Percentiles rank a stretch among this genome's conserved stretches.
phyloP scores from a whole-genome alignment of 2,113 vertebrate genomes.

The Peromyscus californicus region DNA sequence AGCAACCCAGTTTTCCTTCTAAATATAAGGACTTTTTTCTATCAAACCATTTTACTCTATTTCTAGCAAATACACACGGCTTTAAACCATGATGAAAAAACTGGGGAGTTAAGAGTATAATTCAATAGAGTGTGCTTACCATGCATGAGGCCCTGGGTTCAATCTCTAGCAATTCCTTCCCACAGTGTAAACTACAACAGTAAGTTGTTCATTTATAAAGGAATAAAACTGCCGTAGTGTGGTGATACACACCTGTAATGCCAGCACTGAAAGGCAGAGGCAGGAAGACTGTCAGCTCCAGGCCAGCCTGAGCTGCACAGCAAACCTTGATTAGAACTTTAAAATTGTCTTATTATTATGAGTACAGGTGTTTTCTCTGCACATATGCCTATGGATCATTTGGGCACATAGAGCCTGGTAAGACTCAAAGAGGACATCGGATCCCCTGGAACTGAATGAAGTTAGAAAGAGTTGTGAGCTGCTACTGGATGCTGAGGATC shows the following conservation, averaged over 20 bases:
- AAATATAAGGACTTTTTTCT: background rate
- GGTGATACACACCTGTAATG: background rate
- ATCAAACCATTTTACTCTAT: conserved; percentile 15
- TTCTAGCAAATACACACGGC: background rate
- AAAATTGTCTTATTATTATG: background rate
- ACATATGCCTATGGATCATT: background rate
- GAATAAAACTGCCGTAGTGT: background rate
- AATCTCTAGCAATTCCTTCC: background rate
- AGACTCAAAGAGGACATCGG: background rate
- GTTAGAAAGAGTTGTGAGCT: background rate
- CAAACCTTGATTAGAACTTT: background rate
- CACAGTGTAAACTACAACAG: background rate
- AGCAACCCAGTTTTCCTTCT: background rate
- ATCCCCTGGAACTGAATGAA: background rate
- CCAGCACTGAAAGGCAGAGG: background rate
- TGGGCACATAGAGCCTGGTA: background rate
- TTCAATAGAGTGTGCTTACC: background rate
- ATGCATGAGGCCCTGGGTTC: background rate
- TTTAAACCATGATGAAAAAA: background rate
- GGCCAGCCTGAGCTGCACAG: background rate
- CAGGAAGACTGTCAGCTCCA: background rate
- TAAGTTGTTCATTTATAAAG: conserved; percentile 36
- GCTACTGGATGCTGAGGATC: background rate
- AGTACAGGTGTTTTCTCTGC: background rate
- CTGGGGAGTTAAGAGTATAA: background rate